Evolutionary conservation across 2,797 vertebrate genomes (phyloP), one percentile per base, ranked within the genome.

Genomic region (Florisuga fusca): DNA sequence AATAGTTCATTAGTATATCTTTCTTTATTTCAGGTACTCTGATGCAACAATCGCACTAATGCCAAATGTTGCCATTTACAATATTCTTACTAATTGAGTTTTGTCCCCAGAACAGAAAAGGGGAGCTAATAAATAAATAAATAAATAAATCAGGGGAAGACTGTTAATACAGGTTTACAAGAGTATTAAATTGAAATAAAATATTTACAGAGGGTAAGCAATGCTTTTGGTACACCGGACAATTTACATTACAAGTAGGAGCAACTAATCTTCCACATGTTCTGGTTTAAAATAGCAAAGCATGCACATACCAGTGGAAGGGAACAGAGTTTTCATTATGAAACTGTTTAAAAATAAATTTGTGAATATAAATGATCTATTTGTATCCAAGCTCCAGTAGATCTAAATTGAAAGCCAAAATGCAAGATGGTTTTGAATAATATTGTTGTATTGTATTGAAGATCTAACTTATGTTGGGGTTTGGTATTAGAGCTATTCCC

Each of bases 281-380:
- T 84, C 92, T 95, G 86, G 82, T 88, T 97, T 95, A 76, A 96
- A 96, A 96, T 80, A 96, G 73, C 10, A 1, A 87, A 89, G 84
- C 78, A 66, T 53, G 53, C 55, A 87, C 58, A 75, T 23, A 36
- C 63, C 80, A 51, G 46, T 94, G 68, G 75, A 92, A 96, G 36
- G 21, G 38, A 97, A 94, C 45, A 55, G 90, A 93, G 48, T 66
- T 97, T 97, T 97, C 96, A 97, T 97, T 97, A 94, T 86, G 76
- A 96, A 97, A 97, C 95, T 93, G 72, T 96, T 96, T 96, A 95
- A 97, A 97, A 95, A 96, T 87, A 96, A 97, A 96, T 93, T 86
- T 82, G 61, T 43, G 78, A 96, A 97, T 98, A 96, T 87, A 97
- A 98, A 97, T 96, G 84, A 98, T 96, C 87, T 96, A 95, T 97